phyloP scores from a whole-genome alignment of 1,140 invertebrate genomes.

The Neodiprion pinetum region DNA sequence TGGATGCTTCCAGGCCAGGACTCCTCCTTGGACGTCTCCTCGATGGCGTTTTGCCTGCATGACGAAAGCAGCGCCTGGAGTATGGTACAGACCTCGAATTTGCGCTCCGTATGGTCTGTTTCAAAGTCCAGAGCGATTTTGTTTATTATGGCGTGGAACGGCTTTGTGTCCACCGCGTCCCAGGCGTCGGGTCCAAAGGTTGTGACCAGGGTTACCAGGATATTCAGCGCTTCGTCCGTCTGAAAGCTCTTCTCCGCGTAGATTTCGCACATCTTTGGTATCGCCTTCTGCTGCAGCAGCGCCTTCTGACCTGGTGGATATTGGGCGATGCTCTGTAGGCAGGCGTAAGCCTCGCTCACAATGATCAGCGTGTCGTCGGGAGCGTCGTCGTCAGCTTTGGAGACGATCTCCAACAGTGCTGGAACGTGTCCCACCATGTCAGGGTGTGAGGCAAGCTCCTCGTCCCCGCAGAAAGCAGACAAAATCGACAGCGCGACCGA shows the following conservation, averaged over 20 bases:
- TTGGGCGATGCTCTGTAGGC: conserved; percentile 78
- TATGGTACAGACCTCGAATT: conserved; percentile 84
- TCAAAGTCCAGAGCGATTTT: conserved; percentile 87
- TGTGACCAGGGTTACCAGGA: conserved; percentile 75
- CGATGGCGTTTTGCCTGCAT: conserved; percentile 70
- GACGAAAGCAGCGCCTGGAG: conserved; percentile 77
- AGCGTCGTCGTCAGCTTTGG: conserved; percentile 79
- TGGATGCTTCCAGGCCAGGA: conserved; percentile 81
- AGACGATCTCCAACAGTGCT: conserved; percentile 82
- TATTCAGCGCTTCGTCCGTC: conserved; percentile 82
- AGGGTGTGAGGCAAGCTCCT: conserved; percentile 78
- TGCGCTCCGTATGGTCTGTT: conserved; percentile 83
- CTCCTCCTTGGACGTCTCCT: conserved; percentile 69
- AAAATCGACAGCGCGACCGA: conserved; percentile 86
- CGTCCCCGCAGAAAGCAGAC: conserved; percentile 81
- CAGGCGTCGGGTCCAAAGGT: conserved; percentile 75
- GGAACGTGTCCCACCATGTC: conserved; percentile 84
- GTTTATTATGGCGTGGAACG: conserved; percentile 83
- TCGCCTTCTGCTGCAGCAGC: conserved; percentile 76
- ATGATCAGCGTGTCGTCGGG: conserved; percentile 86
- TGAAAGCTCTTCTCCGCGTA: conserved; percentile 86
- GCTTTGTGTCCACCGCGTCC: conserved; percentile 71
- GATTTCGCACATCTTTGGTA: conserved; percentile 83
- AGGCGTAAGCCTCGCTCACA: conserved; percentile 87
- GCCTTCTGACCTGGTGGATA: conserved; percentile 77